phyloP scores from a whole-genome alignment of 2,797 vertebrate species.

The Syndactyla subalaris region DNA sequence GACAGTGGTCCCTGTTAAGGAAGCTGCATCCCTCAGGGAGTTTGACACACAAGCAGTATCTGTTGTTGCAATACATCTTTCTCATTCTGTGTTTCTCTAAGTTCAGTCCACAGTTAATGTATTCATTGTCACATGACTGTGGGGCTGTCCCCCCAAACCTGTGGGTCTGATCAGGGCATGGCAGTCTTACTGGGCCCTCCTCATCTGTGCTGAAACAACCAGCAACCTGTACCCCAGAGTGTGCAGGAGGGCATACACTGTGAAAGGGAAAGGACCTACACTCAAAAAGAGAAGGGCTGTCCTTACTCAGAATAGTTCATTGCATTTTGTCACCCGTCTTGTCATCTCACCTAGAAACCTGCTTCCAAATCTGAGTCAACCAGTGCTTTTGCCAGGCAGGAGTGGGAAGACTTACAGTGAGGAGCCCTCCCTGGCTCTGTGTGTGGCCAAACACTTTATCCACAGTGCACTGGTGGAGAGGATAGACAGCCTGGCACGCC shows the following conservation, averaged over 20 bases:
- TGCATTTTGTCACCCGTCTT: background rate
- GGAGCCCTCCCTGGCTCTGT: slow-evolving; percentile 73
- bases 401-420: slow-evolving; percentile 75
- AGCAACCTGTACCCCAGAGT: background rate
- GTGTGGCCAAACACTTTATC: slow-evolving; percentile 80
- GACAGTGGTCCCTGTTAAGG: background rate
- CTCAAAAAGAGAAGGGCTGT: background rate
- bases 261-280: background rate
- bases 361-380: background rate
- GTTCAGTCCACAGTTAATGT: background rate
- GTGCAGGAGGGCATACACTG: background rate
- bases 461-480: slow-evolving; percentile 72
- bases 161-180: background rate
- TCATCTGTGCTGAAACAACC: background rate
- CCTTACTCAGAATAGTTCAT: background rate
- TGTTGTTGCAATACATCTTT: background rate
- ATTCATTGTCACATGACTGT: background rate
- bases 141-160: background rate
- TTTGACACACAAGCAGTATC: background rate
- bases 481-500: slow-evolving; percentile 73
- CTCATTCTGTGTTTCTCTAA: background rate
- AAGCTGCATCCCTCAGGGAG: background rate
- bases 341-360: background rate
- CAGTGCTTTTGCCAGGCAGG: background rate
- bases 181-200: background rate